Base-by-base conservation (phyloP, 2,888 invertebrate genomes). In the Scaptomyza parva region DNA sequence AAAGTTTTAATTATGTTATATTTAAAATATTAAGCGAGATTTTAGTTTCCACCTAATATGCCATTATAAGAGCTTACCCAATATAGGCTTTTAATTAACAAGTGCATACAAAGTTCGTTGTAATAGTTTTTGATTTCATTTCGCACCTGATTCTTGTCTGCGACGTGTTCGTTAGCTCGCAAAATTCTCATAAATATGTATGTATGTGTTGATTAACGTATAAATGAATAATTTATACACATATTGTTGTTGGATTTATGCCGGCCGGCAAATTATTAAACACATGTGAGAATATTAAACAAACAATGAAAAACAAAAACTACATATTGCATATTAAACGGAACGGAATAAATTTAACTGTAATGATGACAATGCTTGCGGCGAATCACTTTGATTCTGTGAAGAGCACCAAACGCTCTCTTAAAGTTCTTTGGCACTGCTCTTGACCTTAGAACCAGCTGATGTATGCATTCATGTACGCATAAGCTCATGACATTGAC, bases 191-290 rank as follows among this genome's bases (percentile, higher is more conserved):
- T 74, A 66, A 75, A 78, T 74, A 65, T 83, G 70, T 63, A 63
- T 66, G 43, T 48, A 62, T 66, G 43, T 48, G 60, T 43, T 52
- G 59, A 59, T 58, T 45, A 45, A n/a, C 40, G 35, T 33, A 64
- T 63, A 55, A 61, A 74, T 68, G 61, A 74, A 74, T 70, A 59
- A 74, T 64, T 81, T 64, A 70, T 45, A 68, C 60, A 51, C 70
- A 61, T 69, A 47, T 41, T 57, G 44, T 57, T 70, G 44, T 62
- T 72, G 41, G 24, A 35, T 41, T 22, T 44, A 58, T 51, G 74
- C 59, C 62, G 62, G 61, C 58, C 54, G 78, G 76, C 53, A 57
- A 58, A 71, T 84, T 73, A 73, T 41, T 35, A 69, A 22, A 9
- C 43, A 60, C 35, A 60, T 70, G 58, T 52, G 59, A 59, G 17